Conservation (phyloP, 2,797 vertebrate genomes). For the Bovichtus diacanthus region DNA sequence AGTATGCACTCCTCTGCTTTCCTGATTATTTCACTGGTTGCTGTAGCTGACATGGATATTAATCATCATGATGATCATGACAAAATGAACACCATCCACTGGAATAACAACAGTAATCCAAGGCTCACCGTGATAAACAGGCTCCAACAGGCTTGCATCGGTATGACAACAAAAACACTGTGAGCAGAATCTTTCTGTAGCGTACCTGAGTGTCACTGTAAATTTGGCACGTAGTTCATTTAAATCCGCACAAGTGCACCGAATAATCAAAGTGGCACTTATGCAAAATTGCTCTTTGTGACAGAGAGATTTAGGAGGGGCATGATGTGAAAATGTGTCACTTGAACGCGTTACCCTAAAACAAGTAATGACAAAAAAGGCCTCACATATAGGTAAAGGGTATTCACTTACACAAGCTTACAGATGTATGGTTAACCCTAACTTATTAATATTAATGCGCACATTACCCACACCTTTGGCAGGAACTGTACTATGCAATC, state of each 20-base stretch:
- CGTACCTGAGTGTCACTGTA: constrained; percentile 29
- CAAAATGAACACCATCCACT: constrained; percentile 11
- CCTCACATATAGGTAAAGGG: constrained; percentile 1
- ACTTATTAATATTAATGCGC: constrained; percentile 51
- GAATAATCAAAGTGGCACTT: constrained; percentile 43
- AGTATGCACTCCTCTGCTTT: not conserved
- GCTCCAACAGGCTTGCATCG: not conserved
- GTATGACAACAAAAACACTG: constrained; percentile 7
- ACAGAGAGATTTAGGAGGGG: constrained; percentile 33
- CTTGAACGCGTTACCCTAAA: constrained; percentile 23
- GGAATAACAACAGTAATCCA: constrained; percentile 22
- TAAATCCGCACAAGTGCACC: constrained; percentile 36
- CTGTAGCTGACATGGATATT: constrained; percentile 4
- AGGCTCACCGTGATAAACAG: constrained; percentile 9
- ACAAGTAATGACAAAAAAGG: constrained; percentile 32
- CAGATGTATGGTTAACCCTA: constrained; percentile 38
- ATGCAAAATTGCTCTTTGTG: constrained; percentile 46
- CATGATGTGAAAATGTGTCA: constrained; percentile 43
- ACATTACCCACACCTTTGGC: constrained; percentile 10
- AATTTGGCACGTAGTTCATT: constrained; percentile 51
- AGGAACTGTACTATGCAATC: constrained; percentile 17
- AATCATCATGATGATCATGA: not conserved
- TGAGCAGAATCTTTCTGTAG: constrained; percentile 35
- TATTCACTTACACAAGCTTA: constrained; percentile 45
- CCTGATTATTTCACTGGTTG: constrained; percentile 6